A percentile compares a stretch with the other conserved stretches of the same genome.
phyloP scores from a whole-genome alignment of 2,113 vertebrate genomes.

The Columbina picui region DNA sequence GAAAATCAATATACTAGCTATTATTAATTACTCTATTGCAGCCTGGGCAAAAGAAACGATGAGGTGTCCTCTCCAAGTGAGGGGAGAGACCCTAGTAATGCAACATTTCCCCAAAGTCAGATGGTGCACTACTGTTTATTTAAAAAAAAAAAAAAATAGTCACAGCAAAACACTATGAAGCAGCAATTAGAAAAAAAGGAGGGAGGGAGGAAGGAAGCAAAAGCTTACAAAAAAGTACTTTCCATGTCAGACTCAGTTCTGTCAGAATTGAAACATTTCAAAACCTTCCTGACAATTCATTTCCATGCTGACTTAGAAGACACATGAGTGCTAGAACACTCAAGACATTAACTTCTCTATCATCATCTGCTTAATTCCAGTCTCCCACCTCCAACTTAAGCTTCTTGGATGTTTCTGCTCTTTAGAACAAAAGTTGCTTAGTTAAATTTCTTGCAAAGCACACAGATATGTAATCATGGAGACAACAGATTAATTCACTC shows the following conservation, averaged over 20 bases:
- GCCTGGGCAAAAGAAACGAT: not conserved
- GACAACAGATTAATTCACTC: not conserved
- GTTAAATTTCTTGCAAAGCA: not conserved
- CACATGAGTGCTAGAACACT: fast-evolving
- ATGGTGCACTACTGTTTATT: not conserved
- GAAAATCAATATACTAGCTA: not conserved
- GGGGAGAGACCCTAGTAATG: not conserved
- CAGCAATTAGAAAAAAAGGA: not conserved
- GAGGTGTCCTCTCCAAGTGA: not conserved
- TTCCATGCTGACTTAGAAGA: not conserved
- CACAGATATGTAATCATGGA: not conserved
- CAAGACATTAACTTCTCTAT: not conserved
- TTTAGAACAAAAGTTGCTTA: not conserved
- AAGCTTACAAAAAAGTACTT: not conserved
- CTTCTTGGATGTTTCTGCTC: not conserved
- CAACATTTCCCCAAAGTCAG: not conserved
- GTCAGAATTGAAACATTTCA: not conserved
- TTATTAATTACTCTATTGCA: not conserved
- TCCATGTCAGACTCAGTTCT: not conserved
- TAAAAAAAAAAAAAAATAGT: too few relatives aligned
- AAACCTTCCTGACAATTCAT: not conserved
- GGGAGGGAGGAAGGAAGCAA: not conserved
- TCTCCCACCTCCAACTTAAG: not conserved
- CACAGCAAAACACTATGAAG: not conserved
- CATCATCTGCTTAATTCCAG: not conserved